These are phyloP conservation scores for Notechis scutatus DNA, from an alignment of 2,113 vertebrate genomes.

Conservation along the genomic window DNA sequence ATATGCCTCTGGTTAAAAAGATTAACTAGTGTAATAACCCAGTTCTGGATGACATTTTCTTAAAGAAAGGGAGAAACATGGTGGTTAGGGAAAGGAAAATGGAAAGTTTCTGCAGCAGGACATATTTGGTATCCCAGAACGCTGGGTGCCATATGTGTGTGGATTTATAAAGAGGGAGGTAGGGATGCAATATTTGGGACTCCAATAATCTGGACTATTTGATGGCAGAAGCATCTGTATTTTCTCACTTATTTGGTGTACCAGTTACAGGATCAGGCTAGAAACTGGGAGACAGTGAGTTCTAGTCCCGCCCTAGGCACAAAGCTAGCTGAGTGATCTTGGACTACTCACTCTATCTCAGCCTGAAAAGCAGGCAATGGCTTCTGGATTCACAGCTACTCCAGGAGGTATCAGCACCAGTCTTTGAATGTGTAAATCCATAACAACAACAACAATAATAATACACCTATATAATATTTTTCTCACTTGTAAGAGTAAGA, in stretches of 20 bases:
- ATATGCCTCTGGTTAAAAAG: constrained; percentile 51
- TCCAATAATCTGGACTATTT: not conserved
- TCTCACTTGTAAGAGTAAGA: not conserved
- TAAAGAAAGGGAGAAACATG: constrained; percentile 26
- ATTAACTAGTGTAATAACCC: constrained; percentile 54
- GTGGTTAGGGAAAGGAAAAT: not conserved
- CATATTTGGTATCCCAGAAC: constrained; percentile 44
- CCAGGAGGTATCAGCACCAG: not conserved
- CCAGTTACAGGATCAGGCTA: not conserved
- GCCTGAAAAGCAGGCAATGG: not conserved
- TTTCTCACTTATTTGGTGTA: not conserved
- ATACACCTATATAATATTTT: not conserved
- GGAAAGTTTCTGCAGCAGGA: constrained; percentile 38
- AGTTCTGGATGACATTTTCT: constrained; percentile 53
- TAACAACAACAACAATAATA: not conserved
- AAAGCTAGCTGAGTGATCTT: not conserved
- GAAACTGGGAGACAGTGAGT: not conserved
- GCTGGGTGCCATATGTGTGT: constrained; percentile 14
- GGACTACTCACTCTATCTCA: not conserved
- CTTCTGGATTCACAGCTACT: not conserved
- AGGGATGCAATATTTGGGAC: not conserved
- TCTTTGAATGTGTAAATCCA: not conserved
- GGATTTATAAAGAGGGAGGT: not conserved
- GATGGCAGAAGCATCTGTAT: not conserved
- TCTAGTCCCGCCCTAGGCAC: not conserved